These are phyloP conservation scores for Gulo gulo DNA, from an alignment of 2,113 vertebrate species.

Conservation along the genomic window DNA sequence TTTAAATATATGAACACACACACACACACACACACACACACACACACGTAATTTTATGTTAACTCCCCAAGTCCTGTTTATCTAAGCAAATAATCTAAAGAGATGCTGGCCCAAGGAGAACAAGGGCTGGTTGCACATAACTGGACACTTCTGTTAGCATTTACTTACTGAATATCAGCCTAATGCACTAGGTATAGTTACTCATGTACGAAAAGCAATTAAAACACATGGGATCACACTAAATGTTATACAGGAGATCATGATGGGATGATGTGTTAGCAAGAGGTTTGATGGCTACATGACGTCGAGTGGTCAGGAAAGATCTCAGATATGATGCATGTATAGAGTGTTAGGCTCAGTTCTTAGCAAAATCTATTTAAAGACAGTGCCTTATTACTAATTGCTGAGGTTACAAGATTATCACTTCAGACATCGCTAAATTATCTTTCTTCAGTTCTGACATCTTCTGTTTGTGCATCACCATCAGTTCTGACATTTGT, in stretches of 20 bases:
- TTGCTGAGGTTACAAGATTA: background rate
- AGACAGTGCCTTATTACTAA: no score
- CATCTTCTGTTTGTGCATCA: background rate
- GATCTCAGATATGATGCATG: background rate
- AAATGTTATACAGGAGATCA: background rate
- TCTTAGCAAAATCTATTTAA: background rate
- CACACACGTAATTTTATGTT: background rate
- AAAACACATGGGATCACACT: background rate
- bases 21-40: no score
- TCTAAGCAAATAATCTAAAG: background rate
- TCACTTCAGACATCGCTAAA: background rate
- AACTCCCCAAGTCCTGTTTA: background rate
- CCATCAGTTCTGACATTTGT: background rate
- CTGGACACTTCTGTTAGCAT: background rate
- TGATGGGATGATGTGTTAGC: no score
- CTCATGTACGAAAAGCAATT: background rate
- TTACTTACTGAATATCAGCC: background rate
- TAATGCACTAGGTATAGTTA: no score
- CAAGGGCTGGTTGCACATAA: background rate
- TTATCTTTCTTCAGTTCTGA: background rate
- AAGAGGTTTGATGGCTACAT: background rate
- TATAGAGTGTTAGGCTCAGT: background rate
- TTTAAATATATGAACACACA: background rate
- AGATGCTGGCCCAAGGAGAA: background rate
- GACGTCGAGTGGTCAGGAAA: background rate